phyloP scores from a whole-genome alignment of 2,113 vertebrate species.

The Pachycephala philippinensis region DNA sequence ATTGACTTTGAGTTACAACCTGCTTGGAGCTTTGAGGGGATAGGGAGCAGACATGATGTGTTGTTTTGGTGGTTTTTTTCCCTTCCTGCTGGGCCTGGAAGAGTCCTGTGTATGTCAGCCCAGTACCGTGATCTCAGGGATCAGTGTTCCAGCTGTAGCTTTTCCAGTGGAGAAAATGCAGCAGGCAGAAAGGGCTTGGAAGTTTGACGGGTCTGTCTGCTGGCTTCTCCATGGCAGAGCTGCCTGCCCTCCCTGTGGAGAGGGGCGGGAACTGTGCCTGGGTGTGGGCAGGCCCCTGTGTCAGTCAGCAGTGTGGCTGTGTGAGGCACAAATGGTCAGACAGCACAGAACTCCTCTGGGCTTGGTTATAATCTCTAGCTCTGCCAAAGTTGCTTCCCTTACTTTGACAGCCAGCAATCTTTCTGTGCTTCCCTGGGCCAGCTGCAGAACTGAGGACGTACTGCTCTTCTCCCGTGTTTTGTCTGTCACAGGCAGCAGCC shows the following conservation, averaged over 20 bases:
- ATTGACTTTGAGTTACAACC: background rate
- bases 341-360: background rate
- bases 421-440: background rate
- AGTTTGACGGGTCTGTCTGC: accelerated
- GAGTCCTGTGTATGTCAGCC: background rate
- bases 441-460: background rate
- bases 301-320: background rate
- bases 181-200: background rate
- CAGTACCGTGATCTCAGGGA: background rate
- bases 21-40: background rate
- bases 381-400: background rate
- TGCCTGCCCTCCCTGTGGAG: background rate
- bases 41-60: background rate
- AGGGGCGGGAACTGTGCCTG: accelerated
- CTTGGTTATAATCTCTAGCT: background rate
- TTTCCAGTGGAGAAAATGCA: background rate
- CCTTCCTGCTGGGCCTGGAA: background rate
- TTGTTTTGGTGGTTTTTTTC: accelerated
- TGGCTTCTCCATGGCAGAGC: background rate
- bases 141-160: background rate
- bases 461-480: background rate
- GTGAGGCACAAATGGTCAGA: background rate
- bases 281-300: background rate
- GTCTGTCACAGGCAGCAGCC: background rate
- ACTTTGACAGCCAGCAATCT: background rate